Percentiles rank a stretch among this genome's conserved stretches.
phyloP scores from a whole-genome alignment of 2,797 vertebrate genomes.

The Channallabes apus region DNA sequence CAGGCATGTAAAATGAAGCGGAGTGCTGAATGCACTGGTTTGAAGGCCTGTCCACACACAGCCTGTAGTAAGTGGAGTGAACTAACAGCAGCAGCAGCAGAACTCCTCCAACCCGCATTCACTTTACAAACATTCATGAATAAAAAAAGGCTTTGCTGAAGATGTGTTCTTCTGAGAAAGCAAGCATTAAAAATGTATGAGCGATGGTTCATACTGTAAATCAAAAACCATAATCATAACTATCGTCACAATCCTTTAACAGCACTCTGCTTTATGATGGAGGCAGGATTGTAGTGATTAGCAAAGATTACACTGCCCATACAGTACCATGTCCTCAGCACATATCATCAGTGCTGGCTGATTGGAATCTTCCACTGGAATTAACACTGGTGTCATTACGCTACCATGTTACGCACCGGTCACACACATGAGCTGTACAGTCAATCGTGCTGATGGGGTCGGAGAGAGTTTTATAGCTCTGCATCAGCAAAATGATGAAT shows the following conservation, averaged over 20 bases:
- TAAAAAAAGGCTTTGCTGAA: conserved; percentile 14
- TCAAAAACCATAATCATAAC: background rate
- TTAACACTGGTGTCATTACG: conserved; percentile 20
- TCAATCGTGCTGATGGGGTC: conserved; percentile 59
- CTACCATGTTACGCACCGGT: background rate
- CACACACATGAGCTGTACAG: background rate
- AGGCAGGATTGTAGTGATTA: conserved; percentile 18
- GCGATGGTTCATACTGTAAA: background rate
- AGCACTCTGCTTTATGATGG: background rate
- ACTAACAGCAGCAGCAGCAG: conserved; percentile 9
- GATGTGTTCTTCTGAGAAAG: background rate
- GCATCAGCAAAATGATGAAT: conserved; percentile 68
- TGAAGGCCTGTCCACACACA: conserved; percentile 24
- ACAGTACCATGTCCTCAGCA: background rate
- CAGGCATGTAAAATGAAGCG: conserved; percentile 24
- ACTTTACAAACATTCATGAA: conserved; percentile 20
- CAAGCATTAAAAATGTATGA: conserved; percentile 23
- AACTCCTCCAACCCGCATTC: background rate
- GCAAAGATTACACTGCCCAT: background rate
- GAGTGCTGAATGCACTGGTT: conserved; percentile 18
- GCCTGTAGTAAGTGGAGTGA: conserved; percentile 6
- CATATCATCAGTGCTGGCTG: conserved; percentile 23
- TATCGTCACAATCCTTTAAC: background rate
- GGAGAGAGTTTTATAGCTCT: conserved; percentile 47
- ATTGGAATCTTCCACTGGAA: conserved; percentile 26